phyloP scores from a whole-genome alignment of 2,797 vertebrate species.

The Chiloscyllium punctatum region DNA sequence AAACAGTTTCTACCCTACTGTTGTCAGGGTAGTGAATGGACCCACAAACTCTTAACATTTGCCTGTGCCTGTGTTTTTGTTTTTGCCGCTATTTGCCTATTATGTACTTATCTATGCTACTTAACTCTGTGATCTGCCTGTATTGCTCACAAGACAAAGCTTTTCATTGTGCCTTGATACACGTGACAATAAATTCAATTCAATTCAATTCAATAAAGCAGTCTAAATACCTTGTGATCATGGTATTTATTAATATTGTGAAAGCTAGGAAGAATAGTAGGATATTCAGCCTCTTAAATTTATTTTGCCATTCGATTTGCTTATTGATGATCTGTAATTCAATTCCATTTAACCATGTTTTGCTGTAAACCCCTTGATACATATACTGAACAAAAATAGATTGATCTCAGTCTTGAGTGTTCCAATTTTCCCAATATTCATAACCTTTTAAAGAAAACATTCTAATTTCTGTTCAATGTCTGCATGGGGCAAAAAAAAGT shows the following conservation, averaged over 20 bases:
- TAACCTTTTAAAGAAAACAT: not conserved
- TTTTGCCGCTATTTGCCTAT: too few species aligned
- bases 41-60: too few species aligned
- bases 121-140: too few species aligned
- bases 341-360: not conserved
- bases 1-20: too few species aligned
- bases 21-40: too few species aligned
- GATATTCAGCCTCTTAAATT: not conserved
- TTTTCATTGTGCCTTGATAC: too few species aligned
- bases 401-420: not conserved
- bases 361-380: not conserved
- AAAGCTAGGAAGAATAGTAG: not conserved
- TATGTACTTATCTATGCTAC: too few species aligned
- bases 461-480: too few species aligned
- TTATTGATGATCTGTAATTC: not conserved
- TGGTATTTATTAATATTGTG: not conserved
- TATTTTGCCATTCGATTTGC: not conserved
- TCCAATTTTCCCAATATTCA: not conserved
- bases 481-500: not conserved
- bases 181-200: too few species aligned
- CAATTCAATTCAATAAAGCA: too few species aligned
- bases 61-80: too few species aligned
- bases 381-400: not conserved
- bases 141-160: too few species aligned
- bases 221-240: not conserved